A percentile compares a stretch with the other conserved stretches of the same genome.
Conservation (phyloP, 2,113 vertebrate genomes). For the Mustela nigripes region DNA sequence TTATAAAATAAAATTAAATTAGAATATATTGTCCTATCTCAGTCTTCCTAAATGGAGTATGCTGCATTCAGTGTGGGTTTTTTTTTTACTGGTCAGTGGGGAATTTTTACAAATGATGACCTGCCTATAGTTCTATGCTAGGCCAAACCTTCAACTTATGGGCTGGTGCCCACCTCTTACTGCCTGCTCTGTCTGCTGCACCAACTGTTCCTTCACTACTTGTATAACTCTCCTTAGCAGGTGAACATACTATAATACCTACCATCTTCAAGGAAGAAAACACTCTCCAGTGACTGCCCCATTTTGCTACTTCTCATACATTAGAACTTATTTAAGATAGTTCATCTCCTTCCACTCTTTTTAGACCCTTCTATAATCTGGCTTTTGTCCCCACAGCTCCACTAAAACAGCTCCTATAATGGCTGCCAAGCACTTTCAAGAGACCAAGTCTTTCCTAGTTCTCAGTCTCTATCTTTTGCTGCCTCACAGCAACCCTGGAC, state of each 20-base stretch:
- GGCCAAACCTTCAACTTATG: not conserved
- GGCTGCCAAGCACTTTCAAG: not conserved
- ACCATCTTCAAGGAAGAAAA: not conserved
- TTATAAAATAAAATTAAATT: too few species aligned
- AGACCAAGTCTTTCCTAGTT: not conserved
- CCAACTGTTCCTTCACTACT: not conserved
- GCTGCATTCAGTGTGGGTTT: not conserved
- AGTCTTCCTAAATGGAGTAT: not conserved
- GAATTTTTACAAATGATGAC: not conserved
- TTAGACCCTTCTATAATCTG: not conserved
- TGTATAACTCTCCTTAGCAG: not conserved
- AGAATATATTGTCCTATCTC: not conserved
- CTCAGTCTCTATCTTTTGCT: not conserved
- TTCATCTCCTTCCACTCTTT: not conserved
- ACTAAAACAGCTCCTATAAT: not conserved
- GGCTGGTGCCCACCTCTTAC: not conserved
- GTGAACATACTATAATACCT: not conserved
- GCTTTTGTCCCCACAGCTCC: not conserved
- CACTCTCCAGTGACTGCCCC: not conserved
- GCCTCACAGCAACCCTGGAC: not conserved
- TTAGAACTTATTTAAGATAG: not conserved
- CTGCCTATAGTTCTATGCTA: not conserved
- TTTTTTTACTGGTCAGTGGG: not conserved
- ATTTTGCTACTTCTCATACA: not conserved
- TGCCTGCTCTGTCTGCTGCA: not conserved